Evolutionary conservation across 2,113 vertebrate species (phyloP).

Genomic region (Alouatta palliata): DNA sequence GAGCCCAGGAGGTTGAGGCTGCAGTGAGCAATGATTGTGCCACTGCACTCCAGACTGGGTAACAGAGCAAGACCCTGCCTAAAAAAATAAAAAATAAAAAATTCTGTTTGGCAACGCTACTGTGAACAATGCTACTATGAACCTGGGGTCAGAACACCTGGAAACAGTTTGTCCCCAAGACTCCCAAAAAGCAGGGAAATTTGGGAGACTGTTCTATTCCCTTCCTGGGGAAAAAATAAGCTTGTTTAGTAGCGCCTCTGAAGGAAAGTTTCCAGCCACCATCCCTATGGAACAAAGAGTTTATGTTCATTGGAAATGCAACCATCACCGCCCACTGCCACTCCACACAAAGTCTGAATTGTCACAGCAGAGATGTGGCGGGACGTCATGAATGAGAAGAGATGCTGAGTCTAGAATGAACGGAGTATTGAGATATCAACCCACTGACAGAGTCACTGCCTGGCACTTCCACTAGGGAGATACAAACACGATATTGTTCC

Average conservation of each 20-base stretch:
- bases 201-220: neutral
- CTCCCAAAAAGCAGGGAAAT: neutral
- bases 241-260: neutral
- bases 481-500: neutral
- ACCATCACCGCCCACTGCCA: neutral
- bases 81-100: too few species aligned
- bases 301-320: neutral
- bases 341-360: neutral
- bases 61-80: too few species aligned
- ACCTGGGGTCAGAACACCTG: neutral
- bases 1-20: too few species aligned
- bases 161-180: neutral
- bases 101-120: neutral
- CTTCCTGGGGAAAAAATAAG: slow-evolving; percentile 8
- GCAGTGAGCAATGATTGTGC: too few species aligned
- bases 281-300: neutral
- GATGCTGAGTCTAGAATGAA: neutral
- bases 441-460: neutral
- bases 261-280: neutral
- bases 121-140: neutral
- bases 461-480: neutral
- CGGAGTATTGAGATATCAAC: neutral
- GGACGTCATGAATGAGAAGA: neutral
- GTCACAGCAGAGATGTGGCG: neutral
- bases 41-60: too few species aligned